Base-by-base conservation (phyloP, 2,888 invertebrate genomes). In the Phytoseiulus persimilis region DNA sequence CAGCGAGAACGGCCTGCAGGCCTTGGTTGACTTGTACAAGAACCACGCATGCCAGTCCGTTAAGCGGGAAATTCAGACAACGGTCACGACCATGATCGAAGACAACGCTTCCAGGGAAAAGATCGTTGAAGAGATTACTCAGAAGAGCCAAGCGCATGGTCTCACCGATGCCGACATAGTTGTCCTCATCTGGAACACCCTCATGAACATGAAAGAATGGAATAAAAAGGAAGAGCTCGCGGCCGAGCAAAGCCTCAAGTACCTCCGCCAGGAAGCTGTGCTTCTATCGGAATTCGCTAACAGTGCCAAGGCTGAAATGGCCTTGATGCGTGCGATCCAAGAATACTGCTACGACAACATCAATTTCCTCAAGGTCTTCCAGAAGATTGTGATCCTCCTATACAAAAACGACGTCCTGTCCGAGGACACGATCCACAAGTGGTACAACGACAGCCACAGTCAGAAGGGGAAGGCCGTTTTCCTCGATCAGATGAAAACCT, bases 291-390 rank as follows among this genome's bases (percentile, higher is more conserved):
- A 96, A 46, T 97, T 98, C 92, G 95, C 97, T 91, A 95, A 95
- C 92, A 95, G 95, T 91, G 95, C 96, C 91, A 96, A 96, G 92
- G 95, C 97, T 89, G 97, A 98, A 94, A 94, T 97, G 92, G 95
- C 96, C 90, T 95, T 98, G 91, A 95, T 98, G 92, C 94, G 96
- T 91, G 97, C 97, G 94, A 96, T 98, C 92, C 98, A 98, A 94
- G 98, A 98, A 93, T 98, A 96, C 94, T 98, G 98, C 94, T 98
- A 98, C 93, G 98, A 98, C 93, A 98, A 98, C 94, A 98, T 98
- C 98, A 97, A 96, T 93, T 98, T 98, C 94, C 97, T 98, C 97
- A 97, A 97, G 93, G 97, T 97, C 93, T 98, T 98, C 95, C 97
- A 97, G 93, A 98, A 98, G 94, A 97, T 98, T 92, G 95, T 98